Base-by-base conservation (phyloP, 64 coral and sea anemone species). In the Montipora sp. region DNA sequence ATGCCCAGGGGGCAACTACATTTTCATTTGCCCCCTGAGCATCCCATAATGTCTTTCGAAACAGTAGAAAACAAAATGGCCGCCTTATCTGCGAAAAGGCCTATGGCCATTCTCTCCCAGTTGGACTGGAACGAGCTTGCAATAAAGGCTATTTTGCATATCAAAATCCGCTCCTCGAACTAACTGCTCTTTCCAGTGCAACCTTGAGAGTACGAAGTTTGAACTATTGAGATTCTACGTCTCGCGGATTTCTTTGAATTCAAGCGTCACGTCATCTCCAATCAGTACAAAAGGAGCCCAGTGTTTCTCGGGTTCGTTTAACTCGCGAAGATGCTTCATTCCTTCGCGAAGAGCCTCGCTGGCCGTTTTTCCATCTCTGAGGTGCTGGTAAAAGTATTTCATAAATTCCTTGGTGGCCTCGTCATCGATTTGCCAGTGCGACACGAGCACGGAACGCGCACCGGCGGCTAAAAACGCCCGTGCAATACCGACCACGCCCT, bases 401-500 rank as follows among this genome's bases (percentile, higher is more conserved):
- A 78, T 78, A 6, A 78, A 50, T 5, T 51, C 9, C 77, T 49
- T 49, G 14, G 47, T 78, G 7, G 47, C 45, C 47, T 53, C 47
- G 47, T 78, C 77, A n/a, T 53, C 5, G 51, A 78, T n/a, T n/a
- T 3, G 47, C 47, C 77, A 78, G 77, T 55, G 47, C 9, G 77
- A 51, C 8, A 49, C 77, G 5, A 78, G 47, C 47, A 78, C 77
- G 48, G 77, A 78, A 20, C 47, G 47, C 2, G 77, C 47, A 78
- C 77, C 77, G 48, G 77, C 77, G n/a, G 77, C 77, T 45, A 78
- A 49, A 45, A 78, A 78, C 14, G 77, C 47, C 77, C 77, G 15
- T 8, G 77, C 77, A n/a, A 78, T 78, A 5, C 77, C 77, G 45
- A 78, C 47, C 47, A 78, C 77, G 18, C 77, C 77, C 10, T 78